Conservation (phyloP, 1,140 invertebrate genomes). For the Orussus abietinus region DNA sequence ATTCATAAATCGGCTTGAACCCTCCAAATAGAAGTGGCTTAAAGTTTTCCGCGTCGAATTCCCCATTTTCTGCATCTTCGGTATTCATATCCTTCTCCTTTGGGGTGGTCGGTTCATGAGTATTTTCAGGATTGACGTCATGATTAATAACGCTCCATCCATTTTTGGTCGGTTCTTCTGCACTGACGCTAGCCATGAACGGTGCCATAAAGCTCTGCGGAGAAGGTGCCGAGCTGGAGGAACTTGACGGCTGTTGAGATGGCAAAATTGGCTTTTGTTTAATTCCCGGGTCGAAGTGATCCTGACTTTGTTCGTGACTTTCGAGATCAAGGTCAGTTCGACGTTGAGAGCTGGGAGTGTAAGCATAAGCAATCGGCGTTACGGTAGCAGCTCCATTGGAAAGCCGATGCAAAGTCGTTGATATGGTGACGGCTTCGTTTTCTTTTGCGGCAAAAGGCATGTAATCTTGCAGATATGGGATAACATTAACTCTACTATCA, state of each 20-base stretch:
- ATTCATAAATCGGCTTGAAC: conserved; percentile 64
- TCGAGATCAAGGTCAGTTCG: neutral
- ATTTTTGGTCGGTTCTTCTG: conserved; percentile 54
- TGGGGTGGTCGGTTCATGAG: conserved; percentile 15
- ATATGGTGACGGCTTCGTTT: conserved; percentile 33
- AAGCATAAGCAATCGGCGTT: conserved; percentile 47
- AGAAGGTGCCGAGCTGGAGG: conserved; percentile 48
- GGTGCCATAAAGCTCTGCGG: conserved; percentile 66
- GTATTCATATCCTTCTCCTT: conserved; percentile 39
- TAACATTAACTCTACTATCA: conserved; percentile 43
- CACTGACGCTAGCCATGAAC: conserved; percentile 64
- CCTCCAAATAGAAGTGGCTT: conserved; percentile 67
- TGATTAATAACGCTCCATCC: conserved; percentile 66
- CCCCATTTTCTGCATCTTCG: conserved; percentile 31
- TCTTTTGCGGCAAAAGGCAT: conserved; percentile 50
- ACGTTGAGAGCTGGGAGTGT: conserved; percentile 31
- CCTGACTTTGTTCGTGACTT: neutral
- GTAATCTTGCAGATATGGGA: conserved; percentile 56
- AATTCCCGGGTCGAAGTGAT: neutral
- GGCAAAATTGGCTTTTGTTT: conserved; percentile 28
- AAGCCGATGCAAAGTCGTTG: conserved; percentile 42
- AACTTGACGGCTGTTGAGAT: conserved; percentile 48
- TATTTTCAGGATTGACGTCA: conserved; percentile 30
- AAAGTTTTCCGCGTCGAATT: conserved; percentile 65
- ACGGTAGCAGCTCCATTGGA: conserved; percentile 15